Conservation (phyloP, 2,888 invertebrate species). For the Synergus gifuensis region DNA sequence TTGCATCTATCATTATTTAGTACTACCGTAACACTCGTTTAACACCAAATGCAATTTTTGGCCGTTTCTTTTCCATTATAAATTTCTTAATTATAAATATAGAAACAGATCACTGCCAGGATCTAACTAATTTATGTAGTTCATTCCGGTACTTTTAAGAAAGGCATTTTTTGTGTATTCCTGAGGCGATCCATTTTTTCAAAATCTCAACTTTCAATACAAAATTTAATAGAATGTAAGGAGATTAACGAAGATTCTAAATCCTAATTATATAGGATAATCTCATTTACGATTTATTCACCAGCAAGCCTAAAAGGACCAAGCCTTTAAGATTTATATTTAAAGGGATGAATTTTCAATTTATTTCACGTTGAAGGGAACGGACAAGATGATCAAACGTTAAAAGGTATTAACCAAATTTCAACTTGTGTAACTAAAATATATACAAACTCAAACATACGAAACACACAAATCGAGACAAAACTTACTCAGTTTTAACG, state of each 20-base stretch:
- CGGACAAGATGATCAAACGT: background rate
- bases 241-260: conserved; percentile 40
- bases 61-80: background rate
- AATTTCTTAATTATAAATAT: background rate
- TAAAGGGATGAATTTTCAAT: background rate
- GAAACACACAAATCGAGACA: conserved; percentile 21
- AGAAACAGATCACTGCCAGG: conserved; percentile 11
- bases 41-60: conserved; percentile 29
- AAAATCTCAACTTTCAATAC: conserved; percentile 10
- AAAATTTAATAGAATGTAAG: conserved; percentile 37
- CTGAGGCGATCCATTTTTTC: conserved; percentile 1
- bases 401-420: background rate
- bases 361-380: conserved; percentile 16
- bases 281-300: background rate
- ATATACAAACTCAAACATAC: conserved; percentile 31
- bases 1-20: conserved; percentile 55
- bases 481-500: conserved; percentile 2
- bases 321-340: conserved; percentile 10
- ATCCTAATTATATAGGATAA: background rate
- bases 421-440: background rate
- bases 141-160: conserved; percentile 32
- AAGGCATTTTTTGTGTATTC: conserved; percentile 22
- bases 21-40: conserved; percentile 32
- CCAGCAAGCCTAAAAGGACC: background rate
- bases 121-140: background rate